phyloP scores from a whole-genome alignment of 2,113 vertebrate genomes.

The Rana temporaria region DNA sequence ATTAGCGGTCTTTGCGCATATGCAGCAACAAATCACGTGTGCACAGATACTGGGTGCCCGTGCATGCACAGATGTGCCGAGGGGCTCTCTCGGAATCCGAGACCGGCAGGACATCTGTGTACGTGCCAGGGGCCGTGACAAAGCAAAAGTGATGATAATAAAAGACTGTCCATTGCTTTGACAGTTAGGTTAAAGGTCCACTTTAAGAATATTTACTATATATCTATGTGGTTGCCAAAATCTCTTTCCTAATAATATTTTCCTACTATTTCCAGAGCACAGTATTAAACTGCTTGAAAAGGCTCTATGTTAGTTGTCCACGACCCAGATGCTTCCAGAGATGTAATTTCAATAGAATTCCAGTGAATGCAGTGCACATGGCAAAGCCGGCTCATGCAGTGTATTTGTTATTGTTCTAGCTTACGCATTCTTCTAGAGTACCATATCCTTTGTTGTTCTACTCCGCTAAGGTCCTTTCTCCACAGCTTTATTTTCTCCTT shows the following conservation, averaged over 20 bases:
- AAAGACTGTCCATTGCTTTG: too few relatives aligned
- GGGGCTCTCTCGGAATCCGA: too few relatives aligned
- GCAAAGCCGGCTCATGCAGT: neutral
- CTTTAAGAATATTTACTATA: too few relatives aligned
- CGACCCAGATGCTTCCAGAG: constrained; percentile 3
- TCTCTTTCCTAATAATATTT: neutral
- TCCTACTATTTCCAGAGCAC: neutral
- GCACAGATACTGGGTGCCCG: too few relatives aligned
- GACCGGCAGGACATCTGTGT: too few relatives aligned
- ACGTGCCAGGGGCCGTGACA: too few relatives aligned
- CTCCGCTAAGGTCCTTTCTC: constrained; percentile 27
- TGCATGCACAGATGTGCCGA: too few relatives aligned
- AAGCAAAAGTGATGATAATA: too few relatives aligned
- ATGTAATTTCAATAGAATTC: constrained; percentile 44
- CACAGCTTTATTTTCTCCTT: constrained; percentile 28
- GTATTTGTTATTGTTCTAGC: constrained; percentile 22
- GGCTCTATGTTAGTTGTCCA: neutral
- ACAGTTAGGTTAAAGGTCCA: too few relatives aligned
- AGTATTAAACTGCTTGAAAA: neutral
- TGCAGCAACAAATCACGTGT: too few relatives aligned
- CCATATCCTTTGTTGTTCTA: constrained; percentile 41
- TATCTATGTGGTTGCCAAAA: too few relatives aligned
- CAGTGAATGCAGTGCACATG: constrained; percentile 27
- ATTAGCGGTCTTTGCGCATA: too few relatives aligned
- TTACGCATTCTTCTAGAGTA: constrained; percentile 18